Evolutionary conservation across 35 echinoderm and acorn worm species (phyloP).

Genomic region (Anneissia japonica): DNA sequence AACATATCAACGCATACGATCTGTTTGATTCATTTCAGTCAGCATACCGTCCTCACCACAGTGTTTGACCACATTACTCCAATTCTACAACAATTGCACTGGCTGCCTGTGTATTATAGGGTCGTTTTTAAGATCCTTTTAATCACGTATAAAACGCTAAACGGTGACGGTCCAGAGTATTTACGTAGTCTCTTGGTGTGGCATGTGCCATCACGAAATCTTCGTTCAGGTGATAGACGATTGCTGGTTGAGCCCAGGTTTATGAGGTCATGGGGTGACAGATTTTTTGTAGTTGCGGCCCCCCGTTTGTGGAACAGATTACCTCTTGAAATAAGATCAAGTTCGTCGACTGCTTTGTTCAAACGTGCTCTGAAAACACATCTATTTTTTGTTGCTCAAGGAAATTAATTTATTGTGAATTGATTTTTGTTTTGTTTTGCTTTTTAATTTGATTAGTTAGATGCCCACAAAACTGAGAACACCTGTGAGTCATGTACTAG

Average conservation of each 20-base stretch:
- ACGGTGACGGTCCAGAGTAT: neutral
- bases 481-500: too few relatives aligned
- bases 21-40: constrained; percentile 31
- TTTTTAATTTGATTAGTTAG: neutral
- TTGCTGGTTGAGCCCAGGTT: neutral
- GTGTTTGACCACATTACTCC: constrained; percentile 27
- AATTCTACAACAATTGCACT: constrained; percentile 8
- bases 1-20: constrained; percentile 24
- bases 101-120: constrained; percentile 20
- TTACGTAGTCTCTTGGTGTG: neutral
- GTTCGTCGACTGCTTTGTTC: neutral
- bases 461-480: too few relatives aligned
- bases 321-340: neutral
- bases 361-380: neutral
- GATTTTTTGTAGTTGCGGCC: neutral
- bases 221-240: neutral
- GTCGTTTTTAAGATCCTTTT: constrained; percentile 21
- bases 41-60: constrained; percentile 24
- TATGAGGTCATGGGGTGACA: neutral
- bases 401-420: neutral
- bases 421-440: too few relatives aligned
- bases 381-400: neutral
- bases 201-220: neutral
- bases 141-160: constrained; percentile 9
- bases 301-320: neutral